Evolutionary conservation across 2,888 invertebrate genomes (phyloP).

Genomic region (Nebria brevicollis): DNA sequence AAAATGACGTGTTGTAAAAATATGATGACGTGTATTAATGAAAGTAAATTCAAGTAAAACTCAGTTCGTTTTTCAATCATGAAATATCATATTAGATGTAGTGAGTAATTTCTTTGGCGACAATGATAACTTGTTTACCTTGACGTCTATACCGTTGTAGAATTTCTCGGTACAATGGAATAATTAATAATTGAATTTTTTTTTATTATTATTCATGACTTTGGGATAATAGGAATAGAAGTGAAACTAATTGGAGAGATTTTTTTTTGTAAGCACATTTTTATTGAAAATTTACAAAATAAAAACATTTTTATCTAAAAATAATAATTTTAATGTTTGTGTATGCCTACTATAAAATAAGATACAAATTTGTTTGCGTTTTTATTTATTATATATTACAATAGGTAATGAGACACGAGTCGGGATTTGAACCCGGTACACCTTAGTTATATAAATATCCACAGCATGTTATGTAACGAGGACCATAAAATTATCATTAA

Average conservation of each 20-base stretch:
- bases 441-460: conserved; percentile 59
- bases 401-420: conserved; percentile 67
- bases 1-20: neutral
- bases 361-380: conserved; percentile 22
- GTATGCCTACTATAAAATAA: conserved; percentile 65
- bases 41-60: neutral
- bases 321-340: conserved; percentile 56
- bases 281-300: conserved; percentile 47
- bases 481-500: conserved; percentile 28
- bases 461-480: conserved; percentile 39
- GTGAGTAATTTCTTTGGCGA: conserved; percentile 5
- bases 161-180: conserved; percentile 26
- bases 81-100: conserved; percentile 2
- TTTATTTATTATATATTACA: conserved; percentile 62
- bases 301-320: conserved; percentile 35
- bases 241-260: conserved; percentile 54
- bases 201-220: conserved; percentile 27
- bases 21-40: neutral
- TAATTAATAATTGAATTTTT: conserved; percentile 12
- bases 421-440: conserved; percentile 70
- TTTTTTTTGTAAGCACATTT: conserved; percentile 62
- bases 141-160: conserved; percentile 32
- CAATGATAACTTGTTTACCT: conserved; percentile 22
- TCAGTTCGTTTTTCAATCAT: neutral
- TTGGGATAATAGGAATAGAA: conserved; percentile 28